Evolutionary conservation across 2,888 invertebrate species (phyloP).

Genomic region (Gastrophysa polygoni): DNA sequence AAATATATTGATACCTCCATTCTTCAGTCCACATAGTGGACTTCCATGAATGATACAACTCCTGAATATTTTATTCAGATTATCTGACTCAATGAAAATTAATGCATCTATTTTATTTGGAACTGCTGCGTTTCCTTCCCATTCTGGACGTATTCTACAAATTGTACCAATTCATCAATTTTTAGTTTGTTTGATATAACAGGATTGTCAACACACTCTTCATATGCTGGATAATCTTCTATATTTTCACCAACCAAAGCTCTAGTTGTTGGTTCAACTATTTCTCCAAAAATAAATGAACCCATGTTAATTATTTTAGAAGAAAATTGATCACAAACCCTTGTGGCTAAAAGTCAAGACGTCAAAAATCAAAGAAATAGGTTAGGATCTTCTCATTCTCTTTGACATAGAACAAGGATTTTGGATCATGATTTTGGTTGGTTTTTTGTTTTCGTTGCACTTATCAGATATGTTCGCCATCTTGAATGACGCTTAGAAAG

Average conservation of each 20-base stretch:
- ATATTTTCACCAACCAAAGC: slow-evolving; percentile 53
- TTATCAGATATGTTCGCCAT: too few relatives aligned
- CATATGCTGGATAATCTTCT: slow-evolving; percentile 47
- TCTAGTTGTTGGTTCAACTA: slow-evolving; percentile 54
- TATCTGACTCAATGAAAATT: slow-evolving; percentile 41
- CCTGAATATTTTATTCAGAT: slow-evolving; percentile 32
- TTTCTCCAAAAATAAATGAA: slow-evolving; percentile 53
- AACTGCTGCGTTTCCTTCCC: slow-evolving; percentile 36
- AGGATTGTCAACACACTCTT: slow-evolving; percentile 35
- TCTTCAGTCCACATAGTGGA: slow-evolving; percentile 28
- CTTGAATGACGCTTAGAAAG: too few relatives aligned
- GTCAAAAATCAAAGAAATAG: too few relatives aligned
- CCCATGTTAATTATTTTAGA: slow-evolving; percentile 18
- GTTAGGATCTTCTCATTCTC: too few relatives aligned
- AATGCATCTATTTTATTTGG: slow-evolving; percentile 38
- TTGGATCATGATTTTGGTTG: too few relatives aligned
- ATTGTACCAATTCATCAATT: background rate
- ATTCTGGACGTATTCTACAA: slow-evolving; percentile 39
- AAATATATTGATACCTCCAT: slow-evolving; percentile 38
- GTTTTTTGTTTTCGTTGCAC: too few relatives aligned
- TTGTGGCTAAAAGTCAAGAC: too few relatives aligned
- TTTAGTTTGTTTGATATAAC: slow-evolving; percentile 3
- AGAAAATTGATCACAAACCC: too few relatives aligned
- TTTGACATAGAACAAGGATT: too few relatives aligned
- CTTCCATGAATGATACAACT: slow-evolving; percentile 28